A percentile compares a stretch with the other conserved stretches of the same genome.
Evolutionary conservation across 1,140 invertebrate species (phyloP).

Genomic region (Drosophila guanche): DNA sequence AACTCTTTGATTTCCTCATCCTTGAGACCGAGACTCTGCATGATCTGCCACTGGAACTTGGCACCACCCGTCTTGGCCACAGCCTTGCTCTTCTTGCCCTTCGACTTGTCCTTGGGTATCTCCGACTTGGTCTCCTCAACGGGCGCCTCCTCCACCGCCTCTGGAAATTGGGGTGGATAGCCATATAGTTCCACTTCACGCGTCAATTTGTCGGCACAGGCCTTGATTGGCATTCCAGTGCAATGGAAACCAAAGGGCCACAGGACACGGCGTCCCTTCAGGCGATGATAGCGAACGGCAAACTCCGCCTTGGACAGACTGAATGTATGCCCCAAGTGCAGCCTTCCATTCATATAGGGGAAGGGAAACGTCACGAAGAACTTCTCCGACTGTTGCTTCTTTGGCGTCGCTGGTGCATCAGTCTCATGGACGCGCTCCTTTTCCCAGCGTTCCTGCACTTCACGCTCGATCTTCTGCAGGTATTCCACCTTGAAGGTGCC

Average conservation of each 20-base stretch:
- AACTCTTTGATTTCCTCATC: conserved; percentile 97
- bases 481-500: conserved; percentile 96
- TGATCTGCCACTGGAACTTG: conserved; percentile 99
- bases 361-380: conserved; percentile 98
- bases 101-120: conserved; percentile 95
- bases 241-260: conserved; percentile 99
- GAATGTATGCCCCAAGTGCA: conserved; percentile 99
- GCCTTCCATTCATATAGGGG: conserved; percentile 99
- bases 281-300: conserved; percentile 93
- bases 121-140: conserved; percentile 84
- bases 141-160: conserved; percentile 84
- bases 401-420: conserved; percentile 88
- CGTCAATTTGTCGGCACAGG: conserved; percentile 98
- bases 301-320: conserved; percentile 99
- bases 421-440: conserved; percentile 90
- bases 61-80: conserved; percentile 94
- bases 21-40: conserved; percentile 94
- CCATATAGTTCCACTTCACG: conserved; percentile 97
- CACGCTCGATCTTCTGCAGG: conserved; percentile 93
- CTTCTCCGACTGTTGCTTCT: conserved; percentile 89
- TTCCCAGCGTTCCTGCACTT: conserved; percentile 94
- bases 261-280: conserved; percentile 95
- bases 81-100: conserved; percentile 99
- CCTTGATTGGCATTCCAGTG: conserved; percentile 98
- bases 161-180: conserved; percentile 96